phyloP scores from a whole-genome alignment of 2,888 invertebrate species.

The Gnatocerus cornutus region DNA sequence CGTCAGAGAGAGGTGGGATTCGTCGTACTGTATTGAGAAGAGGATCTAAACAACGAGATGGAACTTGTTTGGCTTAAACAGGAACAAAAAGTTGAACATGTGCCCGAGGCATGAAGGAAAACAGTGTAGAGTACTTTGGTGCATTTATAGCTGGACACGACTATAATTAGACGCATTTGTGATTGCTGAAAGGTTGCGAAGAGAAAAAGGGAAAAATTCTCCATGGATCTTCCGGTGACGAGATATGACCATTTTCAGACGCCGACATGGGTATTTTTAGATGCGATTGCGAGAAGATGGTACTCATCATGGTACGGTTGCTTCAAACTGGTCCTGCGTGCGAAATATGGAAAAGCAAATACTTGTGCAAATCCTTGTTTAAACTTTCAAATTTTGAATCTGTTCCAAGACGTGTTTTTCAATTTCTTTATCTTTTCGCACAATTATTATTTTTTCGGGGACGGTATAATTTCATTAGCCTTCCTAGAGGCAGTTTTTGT shows the following conservation, averaged over 20 bases:
- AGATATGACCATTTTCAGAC: neutral
- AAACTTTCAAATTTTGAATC: too few species aligned
- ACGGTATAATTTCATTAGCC: too few species aligned
- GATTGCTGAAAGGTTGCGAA: neutral
- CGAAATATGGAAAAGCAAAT: too few species aligned
- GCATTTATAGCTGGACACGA: constrained; percentile 24
- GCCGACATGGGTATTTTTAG: constrained; percentile 1
- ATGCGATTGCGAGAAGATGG: neutral
- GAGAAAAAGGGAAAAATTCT: neutral
- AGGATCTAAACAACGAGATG: constrained; percentile 51
- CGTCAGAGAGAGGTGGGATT: constrained; percentile 27
- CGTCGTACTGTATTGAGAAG: constrained; percentile 29
- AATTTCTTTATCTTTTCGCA: too few species aligned
- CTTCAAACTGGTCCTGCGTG: too few species aligned
- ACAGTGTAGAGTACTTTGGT: constrained; percentile 52
- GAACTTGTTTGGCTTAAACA: constrained; percentile 57
- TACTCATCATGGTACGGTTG: too few species aligned
- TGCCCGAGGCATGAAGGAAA: constrained; percentile 55
- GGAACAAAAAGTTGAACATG: constrained; percentile 57
- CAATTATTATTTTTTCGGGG: too few species aligned
- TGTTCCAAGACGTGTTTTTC: too few species aligned
- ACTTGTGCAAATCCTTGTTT: too few species aligned
- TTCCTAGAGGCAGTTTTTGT: too few species aligned
- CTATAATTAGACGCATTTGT: constrained; percentile 43
- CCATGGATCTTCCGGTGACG: constrained; percentile 1